Conservation (phyloP, 1,140 invertebrate species). For the Drosophila virilis region DNA sequence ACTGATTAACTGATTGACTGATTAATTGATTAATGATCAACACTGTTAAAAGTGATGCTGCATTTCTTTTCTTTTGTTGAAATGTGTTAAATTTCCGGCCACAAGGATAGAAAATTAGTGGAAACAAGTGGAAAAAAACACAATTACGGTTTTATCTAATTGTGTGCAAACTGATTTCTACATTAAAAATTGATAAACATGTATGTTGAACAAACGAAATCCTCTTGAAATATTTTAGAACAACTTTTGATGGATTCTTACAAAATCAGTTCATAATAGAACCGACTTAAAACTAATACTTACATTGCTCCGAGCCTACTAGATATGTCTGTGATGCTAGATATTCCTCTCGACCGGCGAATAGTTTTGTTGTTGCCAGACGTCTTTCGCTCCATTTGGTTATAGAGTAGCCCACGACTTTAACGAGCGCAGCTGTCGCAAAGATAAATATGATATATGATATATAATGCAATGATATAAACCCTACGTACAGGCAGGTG, state of each 20-base stretch:
- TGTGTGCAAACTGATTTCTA: too few relatives aligned
- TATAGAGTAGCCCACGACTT: slow-evolving; percentile 70
- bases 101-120: too few relatives aligned
- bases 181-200: too few relatives aligned
- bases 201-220: too few relatives aligned
- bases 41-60: too few relatives aligned
- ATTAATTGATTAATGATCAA: neutral
- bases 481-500: slow-evolving; percentile 1
- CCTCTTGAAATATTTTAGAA: too few relatives aligned
- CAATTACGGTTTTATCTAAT: too few relatives aligned
- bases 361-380: slow-evolving; percentile 49
- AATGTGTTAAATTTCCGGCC: too few relatives aligned
- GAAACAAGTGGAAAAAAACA: too few relatives aligned
- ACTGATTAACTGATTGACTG: neutral
- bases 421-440: slow-evolving; percentile 59
- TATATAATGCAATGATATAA: slow-evolving; percentile 15
- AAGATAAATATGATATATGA: slow-evolving; percentile 19
- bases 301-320: slow-evolving; percentile 73
- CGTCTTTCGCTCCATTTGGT: slow-evolving; percentile 72
- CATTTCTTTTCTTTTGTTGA: neutral
- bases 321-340: slow-evolving; percentile 71
- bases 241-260: too few relatives aligned
- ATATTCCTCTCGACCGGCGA: slow-evolving; percentile 74
- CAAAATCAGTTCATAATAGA: neutral
- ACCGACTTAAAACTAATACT: slow-evolving; percentile 28